Evolutionary conservation across 2,888 invertebrate species (phyloP).

Genomic region (Sinodicranocentrus sp.): DNA sequence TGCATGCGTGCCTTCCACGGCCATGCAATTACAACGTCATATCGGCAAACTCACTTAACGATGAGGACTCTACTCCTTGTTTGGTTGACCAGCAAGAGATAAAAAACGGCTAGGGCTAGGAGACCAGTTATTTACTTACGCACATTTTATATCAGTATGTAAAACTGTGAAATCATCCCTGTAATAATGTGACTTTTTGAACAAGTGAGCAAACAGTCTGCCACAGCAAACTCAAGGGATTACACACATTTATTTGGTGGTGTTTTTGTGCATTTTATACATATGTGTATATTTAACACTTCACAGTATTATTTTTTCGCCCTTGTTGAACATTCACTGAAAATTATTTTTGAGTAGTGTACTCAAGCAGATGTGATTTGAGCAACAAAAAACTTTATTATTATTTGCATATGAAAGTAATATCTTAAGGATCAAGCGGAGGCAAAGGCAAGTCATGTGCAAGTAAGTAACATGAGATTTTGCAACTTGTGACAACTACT

Average conservation of each 20-base stretch:
- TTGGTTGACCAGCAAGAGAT: neutral
- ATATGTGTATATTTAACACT: neutral
- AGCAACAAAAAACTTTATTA: constrained; percentile 18
- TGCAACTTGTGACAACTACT: constrained; percentile 57
- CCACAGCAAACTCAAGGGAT: neutral
- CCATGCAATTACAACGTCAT: neutral
- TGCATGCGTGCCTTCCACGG: neutral
- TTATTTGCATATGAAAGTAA: constrained; percentile 31
- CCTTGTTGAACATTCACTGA: neutral
- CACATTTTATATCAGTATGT: constrained; percentile 16
- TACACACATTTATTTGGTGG: neutral
- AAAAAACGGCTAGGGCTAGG: no score
- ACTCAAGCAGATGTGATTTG: constrained; percentile 6
- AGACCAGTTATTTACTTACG: neutral
- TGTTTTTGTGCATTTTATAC: neutral
- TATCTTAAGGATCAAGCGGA: constrained; percentile 9
- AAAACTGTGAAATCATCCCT: constrained; percentile 36
- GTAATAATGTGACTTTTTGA: constrained; percentile 43
- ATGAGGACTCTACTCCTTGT: neutral
- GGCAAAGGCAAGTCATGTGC: neutral
- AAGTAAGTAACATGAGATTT: constrained; percentile 32
- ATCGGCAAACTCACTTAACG: neutral
- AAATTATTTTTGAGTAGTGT: neutral
- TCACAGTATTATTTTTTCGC: neutral
- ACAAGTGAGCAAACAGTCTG: constrained; percentile 22